These are phyloP conservation scores for Flexamia atlantica DNA, from an alignment of 2,888 invertebrate species.

Conservation along the genomic window DNA sequence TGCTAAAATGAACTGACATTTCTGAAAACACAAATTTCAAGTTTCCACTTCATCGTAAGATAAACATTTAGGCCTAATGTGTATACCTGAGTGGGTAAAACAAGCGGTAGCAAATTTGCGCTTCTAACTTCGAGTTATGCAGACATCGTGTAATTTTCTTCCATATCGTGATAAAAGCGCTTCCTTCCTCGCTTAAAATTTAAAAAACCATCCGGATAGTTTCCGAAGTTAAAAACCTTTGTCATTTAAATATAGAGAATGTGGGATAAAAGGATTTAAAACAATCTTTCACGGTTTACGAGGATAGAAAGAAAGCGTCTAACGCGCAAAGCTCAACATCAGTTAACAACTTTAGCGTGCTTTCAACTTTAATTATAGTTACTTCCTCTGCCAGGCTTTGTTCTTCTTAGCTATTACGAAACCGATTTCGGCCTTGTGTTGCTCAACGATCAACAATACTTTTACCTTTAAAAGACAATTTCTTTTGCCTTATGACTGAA, in stretches of 20 bases:
- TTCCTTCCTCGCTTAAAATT: neutral
- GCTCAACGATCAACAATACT: neutral
- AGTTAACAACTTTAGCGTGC: slow-evolving; percentile 16
- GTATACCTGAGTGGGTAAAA: no score
- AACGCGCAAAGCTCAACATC: neutral
- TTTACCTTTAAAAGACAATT: no score
- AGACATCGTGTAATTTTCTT: no score
- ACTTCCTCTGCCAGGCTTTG: neutral
- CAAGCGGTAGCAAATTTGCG: no score
- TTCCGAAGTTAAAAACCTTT: neutral
- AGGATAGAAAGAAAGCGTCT: neutral
- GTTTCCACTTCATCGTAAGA: no score
- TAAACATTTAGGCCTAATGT: no score
- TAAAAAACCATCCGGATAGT: neutral
- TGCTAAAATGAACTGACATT: no score
- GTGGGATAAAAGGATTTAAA: neutral
- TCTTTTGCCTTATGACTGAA: no score
- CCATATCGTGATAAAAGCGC: neutral
- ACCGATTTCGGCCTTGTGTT: neutral
- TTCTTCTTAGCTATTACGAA: neutral
- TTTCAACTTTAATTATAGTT: slow-evolving; percentile 20
- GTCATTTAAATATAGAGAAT: neutral
- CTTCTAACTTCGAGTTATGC: no score
- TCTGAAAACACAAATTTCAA: no score
- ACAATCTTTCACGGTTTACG: slow-evolving; percentile 11